Evolutionary conservation across 2,113 vertebrate genomes (phyloP).

Genomic region (Himantopus leucocephalus): DNA sequence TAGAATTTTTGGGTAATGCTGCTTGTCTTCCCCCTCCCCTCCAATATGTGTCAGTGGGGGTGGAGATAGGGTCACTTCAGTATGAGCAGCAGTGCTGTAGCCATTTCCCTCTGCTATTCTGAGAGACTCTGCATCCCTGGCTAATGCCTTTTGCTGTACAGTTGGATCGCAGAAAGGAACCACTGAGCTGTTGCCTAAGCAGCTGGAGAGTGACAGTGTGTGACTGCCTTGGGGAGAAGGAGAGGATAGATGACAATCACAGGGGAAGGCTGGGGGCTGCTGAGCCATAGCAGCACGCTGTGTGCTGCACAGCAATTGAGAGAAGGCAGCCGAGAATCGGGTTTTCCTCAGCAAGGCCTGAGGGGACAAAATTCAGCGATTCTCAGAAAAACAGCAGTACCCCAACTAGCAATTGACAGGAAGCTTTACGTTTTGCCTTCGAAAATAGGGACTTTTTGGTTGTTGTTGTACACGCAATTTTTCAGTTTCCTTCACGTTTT

Average conservation of each 20-base stretch:
- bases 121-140: not conserved
- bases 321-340: not conserved
- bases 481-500: not conserved
- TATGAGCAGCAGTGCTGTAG: not conserved
- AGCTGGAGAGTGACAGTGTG: slow-evolving; percentile 18
- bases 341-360: not conserved
- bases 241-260: not conserved
- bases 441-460: not conserved
- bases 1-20: not conserved
- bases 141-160: not conserved
- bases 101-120: not conserved
- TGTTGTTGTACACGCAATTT: not conserved
- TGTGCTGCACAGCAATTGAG: not conserved
- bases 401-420: not conserved
- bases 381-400: not conserved
- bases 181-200: slow-evolving; percentile 13
- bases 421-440: not conserved
- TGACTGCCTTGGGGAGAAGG: not conserved
- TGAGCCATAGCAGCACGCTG: not conserved
- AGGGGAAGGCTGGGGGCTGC: not conserved
- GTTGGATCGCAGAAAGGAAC: not conserved
- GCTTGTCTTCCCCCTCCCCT: no score
- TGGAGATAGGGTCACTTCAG: not conserved
- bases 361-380: not conserved
- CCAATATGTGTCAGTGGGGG: not conserved